Conservation (phyloP, 2,113 vertebrate genomes). For the Dipodomys stephensi region DNA sequence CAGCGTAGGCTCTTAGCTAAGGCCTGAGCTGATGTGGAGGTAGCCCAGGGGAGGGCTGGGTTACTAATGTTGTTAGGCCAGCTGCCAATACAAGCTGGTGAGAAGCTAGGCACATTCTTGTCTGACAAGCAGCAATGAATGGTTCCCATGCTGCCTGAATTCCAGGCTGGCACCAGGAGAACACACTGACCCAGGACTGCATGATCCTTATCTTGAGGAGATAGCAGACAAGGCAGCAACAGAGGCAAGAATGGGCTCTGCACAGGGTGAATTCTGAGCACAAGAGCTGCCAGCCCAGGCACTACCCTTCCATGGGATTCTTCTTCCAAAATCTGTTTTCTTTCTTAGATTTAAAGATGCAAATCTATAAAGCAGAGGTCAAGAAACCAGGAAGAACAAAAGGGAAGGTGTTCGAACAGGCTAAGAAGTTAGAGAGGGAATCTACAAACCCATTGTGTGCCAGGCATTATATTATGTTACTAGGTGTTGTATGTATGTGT, state of each 20-base stretch:
- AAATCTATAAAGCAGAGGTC: background rate
- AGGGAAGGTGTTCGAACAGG: background rate
- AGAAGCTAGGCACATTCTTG: slow-evolving; percentile 46
- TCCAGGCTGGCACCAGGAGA: background rate
- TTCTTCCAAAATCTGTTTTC: background rate
- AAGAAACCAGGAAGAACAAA: background rate
- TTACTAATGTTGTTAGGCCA: background rate
- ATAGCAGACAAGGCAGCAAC: background rate
- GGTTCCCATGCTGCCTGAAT: background rate
- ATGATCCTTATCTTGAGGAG: background rate
- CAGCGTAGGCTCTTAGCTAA: background rate
- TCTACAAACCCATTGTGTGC: background rate
- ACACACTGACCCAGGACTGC: background rate
- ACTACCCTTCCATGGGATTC: background rate
- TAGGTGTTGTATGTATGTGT: background rate
- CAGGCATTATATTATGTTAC: accelerated
- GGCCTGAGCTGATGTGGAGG: background rate
- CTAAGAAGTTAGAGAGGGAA: background rate
- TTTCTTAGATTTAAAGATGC: background rate
- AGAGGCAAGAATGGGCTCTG: background rate
- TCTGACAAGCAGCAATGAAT: slow-evolving; percentile 39
- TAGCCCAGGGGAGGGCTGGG: slow-evolving; percentile 58
- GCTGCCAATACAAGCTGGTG: slow-evolving; percentile 41
- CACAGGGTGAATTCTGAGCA: background rate
- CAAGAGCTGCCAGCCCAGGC: background rate